Base-by-base conservation (phyloP, 2,797 vertebrate genomes). In the Chelonia mydas region DNA sequence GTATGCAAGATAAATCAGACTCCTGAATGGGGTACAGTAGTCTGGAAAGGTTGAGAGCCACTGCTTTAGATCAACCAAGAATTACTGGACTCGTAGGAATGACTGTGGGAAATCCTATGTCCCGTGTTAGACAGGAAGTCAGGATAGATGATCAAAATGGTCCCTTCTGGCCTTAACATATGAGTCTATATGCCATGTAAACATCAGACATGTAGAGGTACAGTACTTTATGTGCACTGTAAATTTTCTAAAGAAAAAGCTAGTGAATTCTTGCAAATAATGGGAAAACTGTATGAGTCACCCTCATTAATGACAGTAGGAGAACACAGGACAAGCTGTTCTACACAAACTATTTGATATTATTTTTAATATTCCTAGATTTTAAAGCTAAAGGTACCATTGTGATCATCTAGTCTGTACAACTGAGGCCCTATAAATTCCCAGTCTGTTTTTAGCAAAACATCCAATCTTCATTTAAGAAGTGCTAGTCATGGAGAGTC, bases 381-480 rank as follows among this genome's bases (percentile, higher is more conserved):
- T 19, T 25, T 11, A 92, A 81, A 92, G n/a, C 31, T 81, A 61
- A n/a, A 79, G 87, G 88, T 19, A 54, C 7, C 2, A 47, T 85
- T 85, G 53, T 11, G 45, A 81, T 83, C 37, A 81, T 53, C 23
- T 50, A 0, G 41, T 33, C 2, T 25, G 27, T 57, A 57, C 55
- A 57, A 57, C 10, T 55, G 9, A 55, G 10, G 54, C 25, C 25
- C 54, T 10, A 55, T 28, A 57, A 28, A 57, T 57, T 57, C 55
- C 27, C n/a, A 9, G 53, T 23, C 53, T 54, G 17, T 54, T 93
- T 49, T 79, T 51, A 93, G 88, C 91, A 96, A 97, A 95, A 95
- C 37, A 92, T 83, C 89, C 3, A 81, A 33, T 87, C 93, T 50
- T 84, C 65, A 87, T n/a, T 90, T 95, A 27, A 92, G 41, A 92